A percentile compares a stretch with the other conserved stretches of the same genome.
Conservation (phyloP, 2,888 invertebrate genomes). For the Volucella bombylans region DNA sequence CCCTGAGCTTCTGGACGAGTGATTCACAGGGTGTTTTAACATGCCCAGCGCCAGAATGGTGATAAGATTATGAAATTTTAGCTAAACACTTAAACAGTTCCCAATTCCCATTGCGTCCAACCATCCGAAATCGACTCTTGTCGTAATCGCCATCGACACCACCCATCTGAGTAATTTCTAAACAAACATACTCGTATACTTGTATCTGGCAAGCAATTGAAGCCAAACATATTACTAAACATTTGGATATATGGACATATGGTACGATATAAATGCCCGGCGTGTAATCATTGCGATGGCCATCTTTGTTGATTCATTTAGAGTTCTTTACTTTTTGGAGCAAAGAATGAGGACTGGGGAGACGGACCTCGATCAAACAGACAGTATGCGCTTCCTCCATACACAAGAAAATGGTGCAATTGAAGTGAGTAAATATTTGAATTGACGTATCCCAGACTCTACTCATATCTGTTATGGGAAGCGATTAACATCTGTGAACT, state of each 20-base stretch:
- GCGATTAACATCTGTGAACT: conserved; percentile 1
- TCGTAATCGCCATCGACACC: conserved; percentile 1
- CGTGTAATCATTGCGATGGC: background rate
- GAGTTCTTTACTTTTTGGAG: background rate
- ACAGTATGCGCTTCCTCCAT: background rate
- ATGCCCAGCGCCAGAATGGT: background rate
- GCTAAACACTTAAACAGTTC: background rate
- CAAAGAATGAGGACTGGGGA: no score
- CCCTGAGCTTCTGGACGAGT: conserved; percentile 11
- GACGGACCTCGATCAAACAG: background rate
- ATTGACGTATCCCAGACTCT: background rate
- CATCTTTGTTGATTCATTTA: conserved; percentile 25
- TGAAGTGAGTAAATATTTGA: conserved; percentile 29
- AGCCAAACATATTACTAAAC: conserved; percentile 45
- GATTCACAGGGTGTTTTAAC: conserved; percentile 17
- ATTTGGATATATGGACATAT: background rate
- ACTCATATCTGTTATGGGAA: conserved; percentile 7
- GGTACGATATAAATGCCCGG: no score
- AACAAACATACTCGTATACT: conserved; percentile 22
- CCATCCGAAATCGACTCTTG: background rate
- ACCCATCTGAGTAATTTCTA: conserved; percentile 51
- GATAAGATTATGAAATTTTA: conserved; percentile 35
- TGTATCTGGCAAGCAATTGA: conserved; percentile 58
- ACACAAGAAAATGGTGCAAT: conserved; percentile 2
- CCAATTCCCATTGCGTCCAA: background rate